These are phyloP conservation scores for Oceanodroma leucorhoa DNA, from an alignment of 2,797 vertebrate species.

Conservation along the genomic window DNA sequence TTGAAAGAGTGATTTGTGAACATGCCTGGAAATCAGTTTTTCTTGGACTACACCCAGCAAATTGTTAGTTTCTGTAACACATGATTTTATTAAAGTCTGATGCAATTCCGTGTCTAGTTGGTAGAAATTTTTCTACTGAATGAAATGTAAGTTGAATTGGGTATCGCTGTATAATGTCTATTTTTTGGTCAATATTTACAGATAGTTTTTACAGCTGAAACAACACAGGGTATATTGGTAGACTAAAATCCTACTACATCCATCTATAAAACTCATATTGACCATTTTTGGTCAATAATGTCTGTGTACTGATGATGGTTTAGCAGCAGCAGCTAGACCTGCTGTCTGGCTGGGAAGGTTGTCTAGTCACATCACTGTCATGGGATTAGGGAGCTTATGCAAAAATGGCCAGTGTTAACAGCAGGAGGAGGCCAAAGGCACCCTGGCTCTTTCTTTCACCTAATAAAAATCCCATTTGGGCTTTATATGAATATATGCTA, in stretches of 20 bases:
- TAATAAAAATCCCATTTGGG: not conserved
- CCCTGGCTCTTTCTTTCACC: not conserved
- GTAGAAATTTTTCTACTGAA: not conserved
- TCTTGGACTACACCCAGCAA: not conserved
- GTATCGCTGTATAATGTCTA: not conserved
- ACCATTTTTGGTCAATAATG: not conserved
- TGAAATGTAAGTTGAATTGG: not conserved
- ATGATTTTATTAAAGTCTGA: not conserved
- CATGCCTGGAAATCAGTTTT: not conserved
- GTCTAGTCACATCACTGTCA: not conserved
- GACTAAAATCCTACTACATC: not conserved
- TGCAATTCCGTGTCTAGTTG: not conserved
- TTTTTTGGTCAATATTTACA: not conserved
- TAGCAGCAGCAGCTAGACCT: not conserved
- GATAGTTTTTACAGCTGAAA: not conserved
- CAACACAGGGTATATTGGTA: not conserved
- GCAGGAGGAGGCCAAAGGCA: not conserved
- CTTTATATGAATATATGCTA: not conserved
- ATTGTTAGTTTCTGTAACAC: not conserved
- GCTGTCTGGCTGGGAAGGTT: not conserved
- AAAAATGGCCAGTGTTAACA: not conserved
- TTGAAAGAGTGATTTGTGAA: not conserved
- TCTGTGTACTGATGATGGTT: not conserved
- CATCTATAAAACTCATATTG: not conserved
- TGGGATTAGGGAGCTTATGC: not conserved